These are phyloP conservation scores for mouse (Mus musculus) DNA, from an alignment of 2,113 vertebrate genomes.

Conservation along the genomic window GRCm39 chr9:4454501-4455000, in stretches of 20 bases:
- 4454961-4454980: conserved; percentile 65
- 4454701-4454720: conserved; percentile 10
- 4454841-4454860: not conserved
- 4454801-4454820: not conserved
- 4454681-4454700: not conserved
- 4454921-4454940: not conserved
- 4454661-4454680: conserved; percentile 44
- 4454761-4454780: not conserved
- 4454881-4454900: not conserved
- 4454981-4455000: conserved; percentile 76
- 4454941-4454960: conserved; percentile 44
- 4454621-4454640: not conserved
- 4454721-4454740: not conserved
- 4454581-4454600: conserved; percentile 21
- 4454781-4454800: not conserved
- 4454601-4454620: not conserved
- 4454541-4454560: not conserved
- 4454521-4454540: not conserved
- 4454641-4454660: conserved; percentile 36
- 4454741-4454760: conserved; percentile 8
- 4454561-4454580: not conserved
- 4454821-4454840: not conserved
- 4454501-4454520: not conserved
- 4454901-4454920: conserved; percentile 56
- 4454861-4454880: not conserved